Base-by-base conservation (phyloP, 2,113 vertebrate species). In the Pavo muticus region DNA sequence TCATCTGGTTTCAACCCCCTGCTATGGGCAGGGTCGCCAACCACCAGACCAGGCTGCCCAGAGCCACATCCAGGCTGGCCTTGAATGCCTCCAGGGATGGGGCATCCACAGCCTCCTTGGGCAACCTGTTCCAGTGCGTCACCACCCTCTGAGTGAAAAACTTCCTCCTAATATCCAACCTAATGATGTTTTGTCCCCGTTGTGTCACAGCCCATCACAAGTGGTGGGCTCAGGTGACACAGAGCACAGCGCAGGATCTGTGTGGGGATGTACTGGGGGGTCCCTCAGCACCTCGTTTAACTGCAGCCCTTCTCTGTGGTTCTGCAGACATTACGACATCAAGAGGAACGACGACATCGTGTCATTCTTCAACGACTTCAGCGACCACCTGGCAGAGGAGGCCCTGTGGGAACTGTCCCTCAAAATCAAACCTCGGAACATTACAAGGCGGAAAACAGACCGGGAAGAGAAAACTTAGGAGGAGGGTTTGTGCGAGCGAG, bases 341-440 rank as follows among this genome's bases (percentile, higher is more conserved):
- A 99, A 98, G 84, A 98, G 99, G 40, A 99, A 99, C 0, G 99
- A 99, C 0, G 99, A 99, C 97, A 99, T 99, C 14, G 98, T 99
- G 70, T 99, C 96, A 1, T 99, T 99, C 98, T 99, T 99, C 98
- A 99, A 99, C 5, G 99, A 99, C 94, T 99, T 99, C 98, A 99
- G 99, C 9, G 99, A 99, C 97, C 99, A 99, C 97, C 98, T 99
- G 95, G 99, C 99, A 0, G 99, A 99, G 97, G 99, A 99, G 97
- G 99, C 99, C 14, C 93, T 99, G 39, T 99, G 99, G 99, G 99
- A 99, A 94, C 98, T 99, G 57, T 99, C 99, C 29, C 98, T 99
- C 87, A 99, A 99, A 97, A 99, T 99, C 97, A 99, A 99, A 84
- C 99, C 99, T 23, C 98, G 99, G 35, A 99, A 99, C 97, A 99